A percentile compares a stretch with the other conserved stretches of the same genome.
Evolutionary conservation across 35 echinoderm and acorn worm species (phyloP).

Genomic region (Strongylocentrotus purpuratus): DNA sequence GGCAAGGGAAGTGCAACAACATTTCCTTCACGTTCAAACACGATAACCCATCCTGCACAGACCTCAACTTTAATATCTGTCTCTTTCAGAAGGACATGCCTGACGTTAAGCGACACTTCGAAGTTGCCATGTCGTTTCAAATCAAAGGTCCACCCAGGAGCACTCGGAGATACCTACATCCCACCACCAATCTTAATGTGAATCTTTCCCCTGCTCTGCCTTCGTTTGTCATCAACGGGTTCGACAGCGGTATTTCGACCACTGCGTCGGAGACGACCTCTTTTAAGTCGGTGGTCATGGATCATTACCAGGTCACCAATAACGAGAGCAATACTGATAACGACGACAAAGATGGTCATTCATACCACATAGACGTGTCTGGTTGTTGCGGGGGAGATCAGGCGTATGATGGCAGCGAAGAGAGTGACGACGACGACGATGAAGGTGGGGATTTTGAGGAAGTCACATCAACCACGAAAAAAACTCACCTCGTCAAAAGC

Average conservation of each 20-base stretch:
- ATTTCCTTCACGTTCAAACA: constrained; percentile 88
- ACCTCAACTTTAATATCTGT: constrained; percentile 61
- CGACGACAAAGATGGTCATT: background rate
- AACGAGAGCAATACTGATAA: background rate
- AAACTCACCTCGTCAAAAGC: background rate
- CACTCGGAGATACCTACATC: background rate
- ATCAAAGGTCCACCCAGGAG: background rate
- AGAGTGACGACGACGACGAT: background rate
- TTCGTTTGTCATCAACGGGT: background rate
- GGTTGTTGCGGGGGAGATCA: background rate
- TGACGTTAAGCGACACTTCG: constrained; percentile 40
- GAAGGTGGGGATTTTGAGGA: background rate
- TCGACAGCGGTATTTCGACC: constrained; percentile 18
- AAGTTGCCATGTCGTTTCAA: constrained; percentile 30
- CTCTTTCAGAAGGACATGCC: constrained; percentile 58
- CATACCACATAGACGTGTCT: background rate
- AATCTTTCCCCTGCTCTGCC: background rate
- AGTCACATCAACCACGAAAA: background rate
- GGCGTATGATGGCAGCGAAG: background rate
- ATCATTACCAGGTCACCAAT: background rate
- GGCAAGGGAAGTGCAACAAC: constrained; percentile 84
- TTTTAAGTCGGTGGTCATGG: background rate
- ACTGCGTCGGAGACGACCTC: constrained; percentile 34
- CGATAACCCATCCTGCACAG: constrained; percentile 41
- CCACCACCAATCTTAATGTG: background rate